Base-by-base conservation (phyloP, 2,888 invertebrate genomes). In the Rhagophthalmus giganteus region DNA sequence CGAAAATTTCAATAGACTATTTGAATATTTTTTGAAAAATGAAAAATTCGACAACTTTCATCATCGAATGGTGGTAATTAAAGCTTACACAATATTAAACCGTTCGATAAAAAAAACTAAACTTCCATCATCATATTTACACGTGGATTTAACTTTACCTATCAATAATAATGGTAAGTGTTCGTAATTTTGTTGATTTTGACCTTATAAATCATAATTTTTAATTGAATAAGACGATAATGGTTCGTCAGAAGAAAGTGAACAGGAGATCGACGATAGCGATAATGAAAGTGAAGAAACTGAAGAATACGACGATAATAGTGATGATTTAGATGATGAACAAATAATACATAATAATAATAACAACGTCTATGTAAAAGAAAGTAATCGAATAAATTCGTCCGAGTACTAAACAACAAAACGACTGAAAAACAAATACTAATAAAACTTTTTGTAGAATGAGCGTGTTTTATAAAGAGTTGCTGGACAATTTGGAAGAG, bases 71-170 rank as follows among this genome's bases (percentile, higher is more conserved):
- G 49, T 54, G 7, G 51, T 54, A 34, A 59, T 54, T 12, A 58
- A 57, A 28, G 62, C 57, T 8, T 62, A 57, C 27, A 61, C 62
- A 7, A 59, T 63, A 26, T 37, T 63, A 15, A 50, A 62, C 42
- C 38, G 58, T 13, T 55, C 55, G 13, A 45, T 61, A 5, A 41
- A 44, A 2, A 59, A 44, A 45, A 28, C 50, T 16, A 26, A n/a
- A 11, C 28, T 62, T 5, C 39, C 41, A n/a, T n/a, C n/a, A n/a
- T 4, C 50, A 54, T 6, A 41, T 35, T 16, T 56, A 60, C 9
- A 13, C 57, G 7, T 59, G n/a, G 38, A 57, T 27, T 49, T 58
- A 10, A 34, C 54, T 30, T 40, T 59, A 2, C 40, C 55, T 9
- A 38, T 35, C 7, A 52, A 49, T 32, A 27, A 28, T 7, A 44